Evolutionary conservation across 2,888 invertebrate genomes (phyloP).

Genomic region (Trissolcus japonicus): DNA sequence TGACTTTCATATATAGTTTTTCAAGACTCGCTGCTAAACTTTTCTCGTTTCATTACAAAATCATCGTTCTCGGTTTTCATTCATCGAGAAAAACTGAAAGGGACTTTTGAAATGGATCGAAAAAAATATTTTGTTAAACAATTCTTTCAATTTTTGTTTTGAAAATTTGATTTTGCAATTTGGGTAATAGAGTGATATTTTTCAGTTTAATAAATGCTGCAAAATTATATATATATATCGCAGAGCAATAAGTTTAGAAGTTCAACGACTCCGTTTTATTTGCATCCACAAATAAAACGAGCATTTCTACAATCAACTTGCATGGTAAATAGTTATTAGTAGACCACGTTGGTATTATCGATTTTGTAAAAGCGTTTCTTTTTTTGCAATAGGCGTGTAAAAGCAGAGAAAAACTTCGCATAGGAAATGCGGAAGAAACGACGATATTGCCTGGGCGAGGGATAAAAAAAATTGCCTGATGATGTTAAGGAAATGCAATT

Average conservation of each 20-base stretch:
- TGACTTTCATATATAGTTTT: slow-evolving; percentile 42
- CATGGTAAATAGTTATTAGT: slow-evolving; percentile 13
- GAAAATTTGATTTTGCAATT: too few species aligned
- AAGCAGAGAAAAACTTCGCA: not conserved
- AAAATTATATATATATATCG: not conserved
- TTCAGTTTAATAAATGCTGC: too few species aligned
- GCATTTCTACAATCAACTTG: slow-evolving; percentile 13
- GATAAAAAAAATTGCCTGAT: not conserved
- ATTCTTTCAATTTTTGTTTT: too few species aligned
- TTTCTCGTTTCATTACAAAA: slow-evolving; percentile 4
- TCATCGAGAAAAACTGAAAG: too few species aligned
- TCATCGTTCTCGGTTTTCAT: slow-evolving; percentile 4
- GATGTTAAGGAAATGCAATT: too few species aligned
- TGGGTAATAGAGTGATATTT: too few species aligned
- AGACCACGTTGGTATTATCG: slow-evolving; percentile 1
- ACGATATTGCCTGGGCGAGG: not conserved
- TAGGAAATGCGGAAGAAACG: too few species aligned
- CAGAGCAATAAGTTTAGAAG: slow-evolving; percentile 20
- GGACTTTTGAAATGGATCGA: too few species aligned
- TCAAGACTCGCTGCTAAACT: not conserved
- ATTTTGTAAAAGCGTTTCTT: not conserved
- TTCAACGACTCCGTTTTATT: slow-evolving; percentile 19
- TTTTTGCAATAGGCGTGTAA: too few species aligned
- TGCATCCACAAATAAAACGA: slow-evolving; percentile 7
- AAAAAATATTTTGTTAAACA: too few species aligned